Evolutionary conservation across 2,113 vertebrate genomes (phyloP), one percentile per base, ranked within the genome.

Genomic region (Aspiorhynchus laticeps): DNA sequence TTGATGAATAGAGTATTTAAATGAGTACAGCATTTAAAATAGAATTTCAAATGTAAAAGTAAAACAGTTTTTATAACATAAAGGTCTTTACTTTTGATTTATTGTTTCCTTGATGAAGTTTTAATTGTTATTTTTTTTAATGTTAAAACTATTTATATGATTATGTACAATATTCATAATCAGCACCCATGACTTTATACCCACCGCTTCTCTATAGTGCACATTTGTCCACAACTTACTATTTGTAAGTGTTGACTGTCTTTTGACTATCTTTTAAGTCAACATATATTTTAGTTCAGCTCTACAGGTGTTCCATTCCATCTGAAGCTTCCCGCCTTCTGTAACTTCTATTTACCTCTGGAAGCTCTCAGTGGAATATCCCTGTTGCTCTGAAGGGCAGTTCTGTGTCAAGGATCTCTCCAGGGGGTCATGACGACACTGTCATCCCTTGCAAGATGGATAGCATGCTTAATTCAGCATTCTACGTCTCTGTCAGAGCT

Each of bases 371-470:
- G 65, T 33, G 28, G 17, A 74, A 19, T 56, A 38, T 41, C 19
- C 48, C 56, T 26, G 6, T 38, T 84, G 69, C 82, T 56, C 31
- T 56, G 31, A 73, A 74, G 48, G 48, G 43, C 43, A 83, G 28
- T 74, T 51, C 2, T 74, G 67, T 59, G 48, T 74, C 82, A 74
- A 56, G 31, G 51, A n/a, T 51, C 31, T 73, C 69, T 74, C 69
- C 15, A 11, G 24, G 2, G 82, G 48, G 67, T 61, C 75, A 77
- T 73, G 63, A 69, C n/a, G 51, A 63, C 85, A 48, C 28, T 88
- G 80, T 89, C 89, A 88, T 31, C 9, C 21, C 19, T 61, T 19
- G 9, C 26, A 88, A 90, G 92, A 93, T 88, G 88, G 92, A 93
- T 21, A 76, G 88, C 38, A 53, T 81, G 78, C 53, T 88, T 89